Percentiles rank a stretch among this genome's conserved stretches.
phyloP scores from a whole-genome alignment of 2,888 invertebrate species.

The Ichneumon xanthorius region DNA sequence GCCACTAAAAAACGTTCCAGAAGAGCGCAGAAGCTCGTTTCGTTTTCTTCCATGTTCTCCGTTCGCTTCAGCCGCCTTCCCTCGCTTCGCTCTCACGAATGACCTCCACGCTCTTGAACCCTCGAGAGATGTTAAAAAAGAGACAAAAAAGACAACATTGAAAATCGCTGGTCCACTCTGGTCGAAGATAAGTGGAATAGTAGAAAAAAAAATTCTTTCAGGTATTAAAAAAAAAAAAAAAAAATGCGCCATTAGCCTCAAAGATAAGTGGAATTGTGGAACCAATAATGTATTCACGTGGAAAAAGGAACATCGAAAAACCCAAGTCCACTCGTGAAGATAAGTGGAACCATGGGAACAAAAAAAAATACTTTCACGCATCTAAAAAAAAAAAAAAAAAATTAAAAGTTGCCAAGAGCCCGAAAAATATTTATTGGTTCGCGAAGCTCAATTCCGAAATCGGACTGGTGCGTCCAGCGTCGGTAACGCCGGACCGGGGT shows the following conservation, averaged over 20 bases:
- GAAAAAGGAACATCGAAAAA: background rate
- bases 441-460: background rate
- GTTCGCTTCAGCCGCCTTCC: background rate
- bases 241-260: background rate
- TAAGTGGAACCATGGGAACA: too few species aligned
- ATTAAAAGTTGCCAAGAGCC: too few species aligned
- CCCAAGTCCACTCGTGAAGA: too few species aligned
- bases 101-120: slow-evolving; percentile 24
- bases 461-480: too few species aligned
- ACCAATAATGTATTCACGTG: background rate
- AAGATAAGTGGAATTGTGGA: background rate
- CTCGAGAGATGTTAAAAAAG: slow-evolving; percentile 20
- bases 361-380: too few species aligned
- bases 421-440: background rate
- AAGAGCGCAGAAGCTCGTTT: background rate
- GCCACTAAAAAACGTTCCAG: background rate
- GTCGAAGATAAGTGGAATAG: background rate
- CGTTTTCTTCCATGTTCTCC: background rate
- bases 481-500: background rate
- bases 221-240: background rate
- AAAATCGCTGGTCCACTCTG: background rate
- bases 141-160: background rate
- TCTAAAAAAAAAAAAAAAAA: too few species aligned
- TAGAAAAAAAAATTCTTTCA: background rate
- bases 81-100: background rate